Evolutionary conservation across 1,140 invertebrate species (phyloP).

Genomic region (Drosophila triauraria): DNA sequence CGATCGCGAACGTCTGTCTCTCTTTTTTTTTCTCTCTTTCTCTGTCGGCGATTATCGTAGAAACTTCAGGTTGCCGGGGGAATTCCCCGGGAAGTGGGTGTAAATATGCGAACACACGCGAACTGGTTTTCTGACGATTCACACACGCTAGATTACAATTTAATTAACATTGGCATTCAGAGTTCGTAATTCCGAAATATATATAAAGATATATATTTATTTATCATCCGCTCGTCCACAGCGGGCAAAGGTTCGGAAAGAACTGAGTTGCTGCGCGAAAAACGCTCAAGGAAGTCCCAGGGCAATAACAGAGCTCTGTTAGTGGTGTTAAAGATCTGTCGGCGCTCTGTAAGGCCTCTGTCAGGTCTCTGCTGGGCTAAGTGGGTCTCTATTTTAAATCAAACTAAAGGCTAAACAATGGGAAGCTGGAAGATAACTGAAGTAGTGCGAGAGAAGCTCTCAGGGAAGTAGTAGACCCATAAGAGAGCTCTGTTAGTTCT

Average conservation of each 20-base stretch:
- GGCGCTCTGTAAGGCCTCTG: background rate
- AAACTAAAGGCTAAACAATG: background rate
- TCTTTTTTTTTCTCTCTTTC: conserved; percentile 1
- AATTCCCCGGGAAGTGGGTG: conserved; percentile 44
- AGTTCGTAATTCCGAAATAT: conserved; percentile 16
- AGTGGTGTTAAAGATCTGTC: background rate
- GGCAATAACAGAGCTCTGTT: conserved; percentile 5
- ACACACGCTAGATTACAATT: conserved; percentile 47
- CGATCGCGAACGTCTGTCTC: conserved; percentile 1
- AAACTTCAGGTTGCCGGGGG: conserved; percentile 14
- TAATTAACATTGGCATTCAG: conserved; percentile 35
- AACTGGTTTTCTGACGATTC: conserved; percentile 37
- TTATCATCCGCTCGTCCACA: conserved; percentile 22
- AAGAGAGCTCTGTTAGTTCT: background rate
- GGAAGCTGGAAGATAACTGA: background rate
- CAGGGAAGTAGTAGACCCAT: background rate
- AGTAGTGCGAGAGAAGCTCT: background rate
- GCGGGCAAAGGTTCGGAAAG: conserved; percentile 13
- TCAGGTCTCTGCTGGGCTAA: background rate
- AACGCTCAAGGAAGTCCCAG: background rate
- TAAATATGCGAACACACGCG: conserved; percentile 28
- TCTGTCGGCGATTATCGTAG: background rate
- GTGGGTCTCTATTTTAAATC: background rate
- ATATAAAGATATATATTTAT: conserved; percentile 11
- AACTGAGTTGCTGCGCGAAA: conserved; percentile 15